Evolutionary conservation across 53 echinoderm and acorn worm genomes (phyloP).

Genomic region (Actinopyga echinites): DNA sequence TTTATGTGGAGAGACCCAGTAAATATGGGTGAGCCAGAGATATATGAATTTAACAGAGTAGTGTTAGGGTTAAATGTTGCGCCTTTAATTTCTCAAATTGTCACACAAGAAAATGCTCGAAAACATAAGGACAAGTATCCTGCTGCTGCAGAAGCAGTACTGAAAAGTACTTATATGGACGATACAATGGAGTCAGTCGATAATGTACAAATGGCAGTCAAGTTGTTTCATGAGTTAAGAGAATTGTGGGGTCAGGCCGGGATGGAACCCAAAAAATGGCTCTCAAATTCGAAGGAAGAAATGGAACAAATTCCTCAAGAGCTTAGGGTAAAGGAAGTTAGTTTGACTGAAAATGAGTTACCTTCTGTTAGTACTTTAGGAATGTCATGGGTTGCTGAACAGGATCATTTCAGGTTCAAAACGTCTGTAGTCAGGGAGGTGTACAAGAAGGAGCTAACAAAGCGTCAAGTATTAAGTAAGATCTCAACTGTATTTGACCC

Average conservation of each 20-base stretch:
- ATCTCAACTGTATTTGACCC: constrained; percentile 16
- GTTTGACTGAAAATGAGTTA: constrained; percentile 47
- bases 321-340: constrained; percentile 58
- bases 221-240: background rate
- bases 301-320: constrained; percentile 49
- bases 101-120: constrained; percentile 24
- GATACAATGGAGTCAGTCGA: constrained; percentile 17
- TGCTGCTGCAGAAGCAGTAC: constrained; percentile 16
- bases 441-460: background rate
- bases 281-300: constrained; percentile 61
- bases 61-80: constrained; percentile 25
- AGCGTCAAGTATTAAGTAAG: background rate
- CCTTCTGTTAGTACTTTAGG: constrained; percentile 57
- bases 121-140: background rate
- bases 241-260: constrained; percentile 30
- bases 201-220: background rate
- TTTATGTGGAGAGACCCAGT: constrained; percentile 41
- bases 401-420: constrained; percentile 65
- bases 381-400: constrained; percentile 66
- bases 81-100: constrained; percentile 20
- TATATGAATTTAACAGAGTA: constrained; percentile 38
- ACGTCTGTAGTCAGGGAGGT: background rate
- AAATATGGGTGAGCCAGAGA: background rate
- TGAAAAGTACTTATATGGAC: constrained; percentile 23
- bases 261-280: constrained; percentile 41